Evolutionary conservation across 2,888 invertebrate species (phyloP).

Genomic region (Malthinus seriepunctatus): DNA sequence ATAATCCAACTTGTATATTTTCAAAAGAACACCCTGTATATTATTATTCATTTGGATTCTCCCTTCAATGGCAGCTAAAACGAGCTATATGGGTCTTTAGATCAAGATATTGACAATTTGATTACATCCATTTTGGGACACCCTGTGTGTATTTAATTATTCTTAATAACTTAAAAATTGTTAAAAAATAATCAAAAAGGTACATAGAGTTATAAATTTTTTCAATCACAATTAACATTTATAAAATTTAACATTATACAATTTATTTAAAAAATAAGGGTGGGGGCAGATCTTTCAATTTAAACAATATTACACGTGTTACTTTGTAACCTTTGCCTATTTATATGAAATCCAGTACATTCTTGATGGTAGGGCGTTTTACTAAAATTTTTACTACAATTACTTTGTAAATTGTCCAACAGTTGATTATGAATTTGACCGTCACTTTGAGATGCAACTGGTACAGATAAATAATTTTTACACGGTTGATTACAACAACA

Average conservation of each 20-base stretch:
- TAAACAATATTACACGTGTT: constrained; percentile 54
- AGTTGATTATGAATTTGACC: constrained; percentile 13
- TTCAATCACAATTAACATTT: background rate
- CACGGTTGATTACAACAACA: background rate
- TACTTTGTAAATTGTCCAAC: constrained; percentile 35
- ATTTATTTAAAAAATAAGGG: background rate
- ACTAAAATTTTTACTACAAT: constrained; percentile 42
- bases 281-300: constrained; percentile 9
- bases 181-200: background rate
- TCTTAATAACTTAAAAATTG: no score
- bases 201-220: background rate
- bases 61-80: no score
- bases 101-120: no score
- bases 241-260: background rate
- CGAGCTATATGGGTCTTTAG: no score
- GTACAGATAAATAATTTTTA: background rate
- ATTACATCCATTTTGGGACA: no score
- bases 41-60: no score
- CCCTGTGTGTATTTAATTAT: no score
- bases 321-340: constrained; percentile 54
- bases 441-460: background rate
- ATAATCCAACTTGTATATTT: no score
- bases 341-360: constrained; percentile 56
- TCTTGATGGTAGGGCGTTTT: constrained; percentile 50
- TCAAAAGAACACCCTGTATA: no score